Base-by-base conservation (phyloP, 2,113 vertebrate species). In the Phainopepla nitens region DNA sequence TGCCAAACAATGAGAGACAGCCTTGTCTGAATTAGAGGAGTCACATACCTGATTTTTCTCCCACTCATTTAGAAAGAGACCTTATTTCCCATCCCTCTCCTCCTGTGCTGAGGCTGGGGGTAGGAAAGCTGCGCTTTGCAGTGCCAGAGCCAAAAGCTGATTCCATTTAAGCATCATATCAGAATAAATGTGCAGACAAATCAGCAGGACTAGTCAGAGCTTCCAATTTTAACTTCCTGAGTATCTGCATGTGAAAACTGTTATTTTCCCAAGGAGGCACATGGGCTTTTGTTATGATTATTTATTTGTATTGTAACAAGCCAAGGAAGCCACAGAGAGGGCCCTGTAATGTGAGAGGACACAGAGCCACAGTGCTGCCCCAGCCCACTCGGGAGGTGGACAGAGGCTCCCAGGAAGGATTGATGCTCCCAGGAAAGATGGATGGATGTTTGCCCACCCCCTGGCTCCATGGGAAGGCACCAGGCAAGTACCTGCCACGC, bases 1-100 rank as follows among this genome's bases (percentile, higher is more conserved):
- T 72, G 95, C 96, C 97, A 97, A 78, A 94, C 94, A 97, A 96
- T 93, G 93, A 95, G 84, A 97, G 93, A 89, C 79, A 87, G 93
- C 78, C 82, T 69, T 36, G 68, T 44, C 79, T 95, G 97, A 82
- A 80, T 93, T 79, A 90, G 81, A 95, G 78, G 78, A 87, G 41
- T 96, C 91, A 73, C 81, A 93, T 94, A 97, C 97, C 97, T 97
- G 95, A 77, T 73, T 77, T 82, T 95, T 89, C 90, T 95, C 94
- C 86, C 89, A 71, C 72, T 95, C 90, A 36, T 87, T 73, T 82
- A 82, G 84, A 94, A 96, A 87, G 88, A 94, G 79, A 65, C 90
- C 50, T 91, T 82, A 71, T 90, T 77, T 75, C 86, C 93, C 94
- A 78, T 45, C 58, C 73, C 50, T 0, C 28, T 70, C 51, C 85